phyloP scores from a whole-genome alignment of 2,888 invertebrate species.

The Boloria euphrosyne region DNA sequence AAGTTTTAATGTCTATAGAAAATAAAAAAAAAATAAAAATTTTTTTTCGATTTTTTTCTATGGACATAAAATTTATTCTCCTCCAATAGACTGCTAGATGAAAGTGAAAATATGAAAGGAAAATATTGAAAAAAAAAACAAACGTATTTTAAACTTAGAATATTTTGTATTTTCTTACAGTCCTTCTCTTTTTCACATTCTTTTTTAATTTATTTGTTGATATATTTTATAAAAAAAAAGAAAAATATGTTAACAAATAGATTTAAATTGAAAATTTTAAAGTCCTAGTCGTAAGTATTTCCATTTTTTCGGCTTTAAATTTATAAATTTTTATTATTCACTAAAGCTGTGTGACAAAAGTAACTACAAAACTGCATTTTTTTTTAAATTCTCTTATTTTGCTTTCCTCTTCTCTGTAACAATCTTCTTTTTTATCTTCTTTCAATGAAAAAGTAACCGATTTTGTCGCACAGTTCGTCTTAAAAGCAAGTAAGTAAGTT shows the following conservation, averaged over 20 bases:
- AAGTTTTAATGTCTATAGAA: constrained; percentile 15
- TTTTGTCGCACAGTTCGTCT: not conserved
- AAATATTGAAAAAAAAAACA: constrained; percentile 16
- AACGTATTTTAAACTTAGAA: constrained; percentile 28
- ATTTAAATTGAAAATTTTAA: constrained; percentile 4
- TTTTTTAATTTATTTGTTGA: not conserved
- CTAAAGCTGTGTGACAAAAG: not conserved
- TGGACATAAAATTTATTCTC: constrained; percentile 21
- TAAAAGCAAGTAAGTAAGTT: not conserved
- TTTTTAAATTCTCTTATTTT: not conserved
- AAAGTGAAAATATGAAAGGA: constrained; percentile 4
- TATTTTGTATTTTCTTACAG: constrained; percentile 40
- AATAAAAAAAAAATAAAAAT: not conserved
- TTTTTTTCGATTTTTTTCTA: constrained; percentile 15
- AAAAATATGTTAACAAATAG: constrained; percentile 5
- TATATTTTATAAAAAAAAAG: not conserved
- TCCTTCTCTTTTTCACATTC: constrained; percentile 5
- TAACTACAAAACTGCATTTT: constrained; percentile 7
- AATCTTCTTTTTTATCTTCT: not conserved
- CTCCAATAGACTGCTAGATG: constrained; percentile 28
- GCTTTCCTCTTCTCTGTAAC: not conserved
- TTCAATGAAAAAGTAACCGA: too few relatives aligned
- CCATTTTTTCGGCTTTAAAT: constrained; percentile 13
- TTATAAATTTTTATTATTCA: not conserved
- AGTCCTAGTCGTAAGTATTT: constrained; percentile 29